A percentile compares a stretch with the other conserved stretches of the same genome.
Conservation (phyloP, 2,797 vertebrate genomes). For the Lacerta viridis region DNA sequence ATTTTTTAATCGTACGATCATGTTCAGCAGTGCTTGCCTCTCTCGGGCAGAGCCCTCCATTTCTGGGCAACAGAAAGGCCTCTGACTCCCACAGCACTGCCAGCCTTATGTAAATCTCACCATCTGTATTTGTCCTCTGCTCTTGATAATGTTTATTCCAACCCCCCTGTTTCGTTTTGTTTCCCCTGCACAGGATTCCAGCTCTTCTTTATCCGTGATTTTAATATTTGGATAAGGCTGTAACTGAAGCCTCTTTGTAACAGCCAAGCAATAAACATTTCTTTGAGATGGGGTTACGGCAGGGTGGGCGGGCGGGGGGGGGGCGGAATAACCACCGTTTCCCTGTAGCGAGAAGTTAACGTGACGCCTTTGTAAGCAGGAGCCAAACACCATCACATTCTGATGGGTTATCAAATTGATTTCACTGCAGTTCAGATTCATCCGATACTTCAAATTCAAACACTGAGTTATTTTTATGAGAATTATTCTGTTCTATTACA, state of each 20-base stretch:
- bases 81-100: background rate
- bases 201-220: background rate
- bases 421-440: conserved; percentile 78
- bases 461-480: conserved; percentile 77
- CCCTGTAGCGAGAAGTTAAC: conserved; percentile 68
- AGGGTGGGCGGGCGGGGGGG: no score
- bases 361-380: conserved; percentile 68
- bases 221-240: conserved; percentile 40
- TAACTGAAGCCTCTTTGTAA: conserved; percentile 43
- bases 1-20: background rate
- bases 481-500: conserved; percentile 79
- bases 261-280: conserved; percentile 57
- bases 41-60: background rate
- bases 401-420: conserved; percentile 80
- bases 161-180: background rate
- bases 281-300: conserved; percentile 51
- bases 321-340: conserved; percentile 36
- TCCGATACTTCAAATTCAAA: conserved; percentile 81
- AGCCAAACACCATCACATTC: conserved; percentile 69
- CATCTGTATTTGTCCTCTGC: background rate
- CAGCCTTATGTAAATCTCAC: background rate
- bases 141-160: conserved; percentile 8
- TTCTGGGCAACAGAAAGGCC: background rate
- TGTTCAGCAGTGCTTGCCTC: background rate
- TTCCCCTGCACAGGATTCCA: background rate